Evolutionary conservation across 2,113 vertebrate species (phyloP).

Genomic region (Lagenorhynchus albirostris): DNA sequence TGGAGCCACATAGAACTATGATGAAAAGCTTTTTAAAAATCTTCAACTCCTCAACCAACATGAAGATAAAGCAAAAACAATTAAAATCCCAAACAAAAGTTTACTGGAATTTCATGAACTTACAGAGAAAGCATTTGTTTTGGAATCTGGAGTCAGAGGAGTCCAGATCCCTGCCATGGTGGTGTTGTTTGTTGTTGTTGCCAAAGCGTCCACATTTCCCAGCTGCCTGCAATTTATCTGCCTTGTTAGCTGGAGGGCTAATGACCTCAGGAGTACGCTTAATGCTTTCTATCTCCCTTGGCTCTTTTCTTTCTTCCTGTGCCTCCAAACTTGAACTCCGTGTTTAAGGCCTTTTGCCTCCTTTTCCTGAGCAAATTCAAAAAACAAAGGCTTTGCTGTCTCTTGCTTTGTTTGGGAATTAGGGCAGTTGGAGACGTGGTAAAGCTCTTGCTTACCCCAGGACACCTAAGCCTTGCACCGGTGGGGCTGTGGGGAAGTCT

Average conservation of each 20-base stretch:
- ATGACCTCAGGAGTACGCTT: neutral
- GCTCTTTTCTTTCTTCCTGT: neutral
- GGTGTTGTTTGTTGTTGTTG: neutral
- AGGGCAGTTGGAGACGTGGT: neutral
- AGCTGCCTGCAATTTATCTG: neutral
- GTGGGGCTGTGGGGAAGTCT: neutral
- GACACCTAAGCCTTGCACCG: neutral
- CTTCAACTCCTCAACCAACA: neutral
- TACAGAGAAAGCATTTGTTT: constrained; percentile 24
- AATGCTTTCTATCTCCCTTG: neutral
- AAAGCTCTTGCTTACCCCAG: neutral
- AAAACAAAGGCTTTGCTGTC: neutral
- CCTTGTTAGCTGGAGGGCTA: neutral
- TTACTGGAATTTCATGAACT: constrained; percentile 36
- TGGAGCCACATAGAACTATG: neutral
- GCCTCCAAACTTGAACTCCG: neutral
- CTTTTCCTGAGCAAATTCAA: constrained; percentile 19
- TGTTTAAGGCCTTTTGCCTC: neutral
- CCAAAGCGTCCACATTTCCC: neutral
- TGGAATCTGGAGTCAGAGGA: neutral
- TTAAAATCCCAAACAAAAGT: neutral
- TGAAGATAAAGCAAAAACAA: neutral
- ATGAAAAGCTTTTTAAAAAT: neutral
- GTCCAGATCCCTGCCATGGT: neutral
- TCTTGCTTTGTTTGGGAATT: neutral